phyloP scores from a whole-genome alignment of 2,888 invertebrate genomes.

The Trisateles emortualis region DNA sequence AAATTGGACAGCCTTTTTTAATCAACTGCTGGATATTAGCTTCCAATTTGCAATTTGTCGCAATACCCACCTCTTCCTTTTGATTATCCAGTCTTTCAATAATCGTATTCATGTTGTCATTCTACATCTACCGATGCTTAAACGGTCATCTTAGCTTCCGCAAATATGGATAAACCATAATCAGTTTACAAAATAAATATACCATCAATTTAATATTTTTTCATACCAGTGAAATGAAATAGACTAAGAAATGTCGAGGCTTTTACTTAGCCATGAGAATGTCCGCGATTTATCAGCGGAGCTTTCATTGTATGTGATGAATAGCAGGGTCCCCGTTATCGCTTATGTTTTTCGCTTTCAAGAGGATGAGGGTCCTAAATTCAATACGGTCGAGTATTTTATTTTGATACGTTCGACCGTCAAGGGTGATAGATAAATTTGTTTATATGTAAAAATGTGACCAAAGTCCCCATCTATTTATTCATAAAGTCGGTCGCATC shows the following conservation, averaged over 20 bases:
- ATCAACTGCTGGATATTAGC: too few relatives aligned
- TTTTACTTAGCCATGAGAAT: constrained; percentile 47
- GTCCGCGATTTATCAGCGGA: constrained; percentile 39
- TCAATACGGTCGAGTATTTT: constrained; percentile 11
- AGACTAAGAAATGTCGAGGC: constrained; percentile 20
- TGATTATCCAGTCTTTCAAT: too few relatives aligned
- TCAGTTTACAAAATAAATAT: neutral
- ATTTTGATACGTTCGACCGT: constrained; percentile 19
- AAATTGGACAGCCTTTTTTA: too few relatives aligned
- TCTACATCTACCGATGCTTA: too few relatives aligned
- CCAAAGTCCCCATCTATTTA: neutral
- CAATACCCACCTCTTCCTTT: too few relatives aligned
- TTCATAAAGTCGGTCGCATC: neutral
- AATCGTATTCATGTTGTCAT: too few relatives aligned
- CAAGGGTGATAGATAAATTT: constrained; percentile 9
- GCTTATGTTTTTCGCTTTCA: constrained; percentile 31
- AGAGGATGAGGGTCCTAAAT: constrained; percentile 7
- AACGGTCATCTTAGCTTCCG: too few relatives aligned
- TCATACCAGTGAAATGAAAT: constrained; percentile 17
- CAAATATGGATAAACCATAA: too few relatives aligned
- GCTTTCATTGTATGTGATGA: constrained; percentile 47
- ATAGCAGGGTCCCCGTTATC: constrained; percentile 32
- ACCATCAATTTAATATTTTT: constrained; percentile 4
- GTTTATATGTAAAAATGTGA: neutral
- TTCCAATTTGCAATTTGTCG: too few relatives aligned